Evolutionary conservation across 1,140 invertebrate species (phyloP).

Genomic region (Oedothorax gibbosus): DNA sequence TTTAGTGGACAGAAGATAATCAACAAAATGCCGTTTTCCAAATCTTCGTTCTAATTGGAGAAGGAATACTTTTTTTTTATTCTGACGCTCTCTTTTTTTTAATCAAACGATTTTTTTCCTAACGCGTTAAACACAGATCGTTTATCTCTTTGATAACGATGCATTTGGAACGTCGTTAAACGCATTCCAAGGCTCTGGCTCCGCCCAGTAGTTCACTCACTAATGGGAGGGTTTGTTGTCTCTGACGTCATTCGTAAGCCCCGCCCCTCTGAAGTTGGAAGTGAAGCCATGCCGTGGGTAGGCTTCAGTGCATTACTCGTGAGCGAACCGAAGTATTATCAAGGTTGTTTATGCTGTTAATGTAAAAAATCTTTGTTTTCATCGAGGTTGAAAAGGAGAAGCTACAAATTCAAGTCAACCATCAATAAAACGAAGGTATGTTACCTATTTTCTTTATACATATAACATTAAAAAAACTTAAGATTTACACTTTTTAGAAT

Average conservation of each 20-base stretch:
- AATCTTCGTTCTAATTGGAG: slow-evolving; percentile 59
- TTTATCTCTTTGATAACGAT: slow-evolving; percentile 57
- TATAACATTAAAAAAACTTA: no score
- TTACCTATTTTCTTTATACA: no score
- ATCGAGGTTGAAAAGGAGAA: no score
- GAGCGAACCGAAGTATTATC: slow-evolving; percentile 23
- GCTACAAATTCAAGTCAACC: no score
- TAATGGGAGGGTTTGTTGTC: slow-evolving; percentile 10
- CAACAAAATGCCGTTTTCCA: slow-evolving; percentile 61
- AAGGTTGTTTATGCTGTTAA: no score
- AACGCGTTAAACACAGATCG: slow-evolving; percentile 36
- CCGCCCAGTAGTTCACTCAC: not conserved
- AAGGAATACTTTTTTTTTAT: slow-evolving; percentile 27
- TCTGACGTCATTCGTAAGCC: not conserved
- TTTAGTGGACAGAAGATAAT: slow-evolving; percentile 60
- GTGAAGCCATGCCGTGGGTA: slow-evolving; percentile 36
- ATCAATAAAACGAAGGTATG: no score
- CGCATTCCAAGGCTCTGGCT: slow-evolving; percentile 25
- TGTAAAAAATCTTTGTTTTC: no score
- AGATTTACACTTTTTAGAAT: no score
- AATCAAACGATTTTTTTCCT: not conserved
- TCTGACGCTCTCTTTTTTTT: slow-evolving; percentile 17
- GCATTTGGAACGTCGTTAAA: slow-evolving; percentile 56
- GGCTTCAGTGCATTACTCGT: slow-evolving; percentile 48
- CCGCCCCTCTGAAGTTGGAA: slow-evolving; percentile 37